A percentile compares a stretch with the other conserved stretches of the same genome.
Conservation (phyloP, 2,797 vertebrate genomes). For the Microhierax caerulescens region DNA sequence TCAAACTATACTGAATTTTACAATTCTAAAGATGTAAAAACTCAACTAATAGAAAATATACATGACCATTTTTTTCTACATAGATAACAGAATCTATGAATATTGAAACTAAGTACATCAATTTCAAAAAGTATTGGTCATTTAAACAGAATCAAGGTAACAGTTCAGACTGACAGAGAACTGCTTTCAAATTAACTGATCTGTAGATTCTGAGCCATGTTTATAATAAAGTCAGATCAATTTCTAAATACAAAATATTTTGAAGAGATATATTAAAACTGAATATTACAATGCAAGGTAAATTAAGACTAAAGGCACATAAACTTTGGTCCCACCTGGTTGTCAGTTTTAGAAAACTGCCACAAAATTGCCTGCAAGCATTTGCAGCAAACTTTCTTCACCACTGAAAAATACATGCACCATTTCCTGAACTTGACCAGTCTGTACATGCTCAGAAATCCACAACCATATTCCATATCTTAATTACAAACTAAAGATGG, state of each 20-base stretch:
- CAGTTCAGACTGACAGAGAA: slow-evolving; percentile 80
- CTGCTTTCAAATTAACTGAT: slow-evolving; percentile 78
- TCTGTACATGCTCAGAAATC: slow-evolving; percentile 91
- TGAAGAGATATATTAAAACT: slow-evolving; percentile 87
- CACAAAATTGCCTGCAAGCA: slow-evolving; percentile 85
- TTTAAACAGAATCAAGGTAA: slow-evolving; percentile 79
- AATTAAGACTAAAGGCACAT: slow-evolving; percentile 98
- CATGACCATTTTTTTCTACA: slow-evolving; percentile 82
- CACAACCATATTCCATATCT: slow-evolving; percentile 84
- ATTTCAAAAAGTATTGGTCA: slow-evolving; percentile 84
- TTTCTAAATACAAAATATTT: slow-evolving; percentile 86
- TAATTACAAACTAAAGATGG: slow-evolving; percentile 85
- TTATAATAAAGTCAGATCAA: slow-evolving; percentile 84
- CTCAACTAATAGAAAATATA: slow-evolving; percentile 90
- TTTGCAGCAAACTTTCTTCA: slow-evolving; percentile 80
- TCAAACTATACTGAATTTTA: slow-evolving; percentile 89
- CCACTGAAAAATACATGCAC: slow-evolving; percentile 89
- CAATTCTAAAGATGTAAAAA: slow-evolving; percentile 91
- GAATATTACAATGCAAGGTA: slow-evolving; percentile 89
- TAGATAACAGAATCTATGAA: slow-evolving; percentile 84
- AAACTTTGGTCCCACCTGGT: slow-evolving; percentile 97
- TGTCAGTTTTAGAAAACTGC: slow-evolving; percentile 88
- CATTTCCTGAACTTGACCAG: slow-evolving; percentile 83
- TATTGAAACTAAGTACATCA: slow-evolving; percentile 82
- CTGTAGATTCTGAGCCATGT: slow-evolving; percentile 85